Conservation (phyloP, 2,113 vertebrate species). For the Motacilla tschutschensis region DNA sequence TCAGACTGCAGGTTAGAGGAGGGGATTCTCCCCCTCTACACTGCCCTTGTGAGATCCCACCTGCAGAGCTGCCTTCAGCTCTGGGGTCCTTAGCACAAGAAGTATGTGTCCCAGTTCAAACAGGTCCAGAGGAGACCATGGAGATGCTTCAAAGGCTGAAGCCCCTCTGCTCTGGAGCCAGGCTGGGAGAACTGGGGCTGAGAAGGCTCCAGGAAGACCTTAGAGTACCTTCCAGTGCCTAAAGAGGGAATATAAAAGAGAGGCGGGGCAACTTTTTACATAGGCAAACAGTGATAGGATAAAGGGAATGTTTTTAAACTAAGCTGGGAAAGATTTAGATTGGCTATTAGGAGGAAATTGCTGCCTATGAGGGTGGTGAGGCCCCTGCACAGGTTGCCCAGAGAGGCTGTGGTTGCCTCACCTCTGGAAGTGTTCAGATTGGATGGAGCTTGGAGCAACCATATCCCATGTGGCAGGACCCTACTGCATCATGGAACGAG, state of each 20-base stretch:
- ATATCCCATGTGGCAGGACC: not conserved
- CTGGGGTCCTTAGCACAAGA: not conserved
- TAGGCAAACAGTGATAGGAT: not conserved
- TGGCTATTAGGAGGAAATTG: not conserved
- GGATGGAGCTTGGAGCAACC: not conserved
- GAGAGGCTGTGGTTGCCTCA: not conserved
- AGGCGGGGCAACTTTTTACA: not conserved
- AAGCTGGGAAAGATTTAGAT: not conserved
- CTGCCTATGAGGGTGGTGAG: not conserved
- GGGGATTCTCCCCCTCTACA: not conserved
- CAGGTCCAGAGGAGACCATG: not conserved
- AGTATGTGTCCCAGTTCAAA: not conserved
- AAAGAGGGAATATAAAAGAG: not conserved
- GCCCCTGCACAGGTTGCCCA: not conserved
- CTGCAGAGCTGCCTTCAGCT: not conserved
- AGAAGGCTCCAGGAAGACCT: not conserved
- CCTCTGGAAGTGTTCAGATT: not conserved
- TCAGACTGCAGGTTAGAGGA: not conserved
- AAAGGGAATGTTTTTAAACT: not conserved
- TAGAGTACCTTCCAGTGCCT: not conserved
- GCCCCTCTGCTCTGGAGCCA: not conserved
- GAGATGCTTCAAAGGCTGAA: not conserved
- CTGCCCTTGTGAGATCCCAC: not conserved
- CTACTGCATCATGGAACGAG: not conserved
- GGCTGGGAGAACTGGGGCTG: not conserved